Percentiles rank a stretch among this genome's conserved stretches.
These are phyloP conservation scores for Sicus ferrugineus DNA, from an alignment of 2,888 invertebrate genomes.

Conservation along the genomic window DNA sequence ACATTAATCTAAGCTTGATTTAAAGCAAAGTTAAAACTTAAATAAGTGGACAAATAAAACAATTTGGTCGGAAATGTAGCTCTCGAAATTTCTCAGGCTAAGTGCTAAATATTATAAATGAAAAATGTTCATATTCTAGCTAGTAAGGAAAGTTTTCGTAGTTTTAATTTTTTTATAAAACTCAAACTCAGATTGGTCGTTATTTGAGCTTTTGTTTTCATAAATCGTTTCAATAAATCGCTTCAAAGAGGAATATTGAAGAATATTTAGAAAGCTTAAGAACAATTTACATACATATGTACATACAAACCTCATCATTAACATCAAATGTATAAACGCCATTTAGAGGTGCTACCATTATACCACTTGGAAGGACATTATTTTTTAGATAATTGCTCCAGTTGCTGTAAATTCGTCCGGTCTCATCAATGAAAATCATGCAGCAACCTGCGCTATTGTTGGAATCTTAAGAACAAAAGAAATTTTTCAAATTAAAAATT, in stretches of 20 bases:
- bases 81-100: too few species aligned
- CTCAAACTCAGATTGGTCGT: neutral
- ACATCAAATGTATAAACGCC: conserved; percentile 58
- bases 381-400: conserved; percentile 64
- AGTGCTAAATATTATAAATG: too few species aligned
- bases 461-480: conserved; percentile 31
- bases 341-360: conserved; percentile 64
- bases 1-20: too few species aligned
- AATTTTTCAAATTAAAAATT: too few species aligned
- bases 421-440: conserved; percentile 60
- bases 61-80: too few species aligned
- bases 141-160: too few species aligned
- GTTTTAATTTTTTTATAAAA: too few species aligned
- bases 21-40: too few species aligned
- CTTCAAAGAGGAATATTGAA: neutral
- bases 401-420: conserved; percentile 64
- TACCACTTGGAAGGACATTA: conserved; percentile 64
- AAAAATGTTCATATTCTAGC: too few species aligned
- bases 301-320: conserved; percentile 33
- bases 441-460: conserved; percentile 53
- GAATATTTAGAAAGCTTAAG: too few species aligned
- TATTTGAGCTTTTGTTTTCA: neutral
- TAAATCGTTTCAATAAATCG: neutral
- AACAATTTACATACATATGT: neutral
- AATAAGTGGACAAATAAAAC: too few species aligned